Evolutionary conservation across 2,797 vertebrate species (phyloP).

Genomic region (Dryobates pubescens): DNA sequence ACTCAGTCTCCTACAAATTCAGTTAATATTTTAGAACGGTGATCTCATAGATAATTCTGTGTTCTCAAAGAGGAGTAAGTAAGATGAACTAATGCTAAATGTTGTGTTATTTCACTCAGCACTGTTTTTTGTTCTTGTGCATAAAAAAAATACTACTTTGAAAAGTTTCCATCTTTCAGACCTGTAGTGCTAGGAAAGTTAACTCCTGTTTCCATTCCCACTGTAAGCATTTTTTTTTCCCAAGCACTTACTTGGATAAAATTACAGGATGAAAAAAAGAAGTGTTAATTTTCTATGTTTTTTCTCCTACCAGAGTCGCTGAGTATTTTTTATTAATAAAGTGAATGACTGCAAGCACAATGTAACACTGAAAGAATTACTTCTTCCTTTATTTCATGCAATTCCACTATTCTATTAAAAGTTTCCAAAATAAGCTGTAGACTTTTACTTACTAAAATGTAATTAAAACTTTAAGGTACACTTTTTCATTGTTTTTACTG

Average conservation of each 20-base stretch:
- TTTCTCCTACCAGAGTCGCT: neutral
- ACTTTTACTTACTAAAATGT: neutral
- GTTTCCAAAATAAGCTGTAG: neutral
- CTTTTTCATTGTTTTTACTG: slow-evolving; percentile 1
- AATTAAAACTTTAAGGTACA: neutral
- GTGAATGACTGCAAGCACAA: neutral
- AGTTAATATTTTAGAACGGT: neutral
- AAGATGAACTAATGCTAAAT: neutral
- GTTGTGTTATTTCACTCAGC: neutral
- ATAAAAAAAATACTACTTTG: neutral
- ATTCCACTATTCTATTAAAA: neutral
- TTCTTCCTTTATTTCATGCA: neutral
- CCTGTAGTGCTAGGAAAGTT: neutral
- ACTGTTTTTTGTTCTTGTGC: neutral
- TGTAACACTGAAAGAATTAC: neutral
- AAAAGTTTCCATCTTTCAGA: neutral
- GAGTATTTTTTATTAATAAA: neutral
- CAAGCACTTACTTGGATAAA: neutral
- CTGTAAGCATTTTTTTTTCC: neutral
- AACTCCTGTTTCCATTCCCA: neutral
- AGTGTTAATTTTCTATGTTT: neutral
- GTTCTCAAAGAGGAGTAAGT: neutral
- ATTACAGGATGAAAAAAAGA: neutral
- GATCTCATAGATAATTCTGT: neutral
- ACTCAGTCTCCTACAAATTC: neutral